phyloP scores from a whole-genome alignment of 2,888 invertebrate species.

The Caenorhabditis panamensis region DNA sequence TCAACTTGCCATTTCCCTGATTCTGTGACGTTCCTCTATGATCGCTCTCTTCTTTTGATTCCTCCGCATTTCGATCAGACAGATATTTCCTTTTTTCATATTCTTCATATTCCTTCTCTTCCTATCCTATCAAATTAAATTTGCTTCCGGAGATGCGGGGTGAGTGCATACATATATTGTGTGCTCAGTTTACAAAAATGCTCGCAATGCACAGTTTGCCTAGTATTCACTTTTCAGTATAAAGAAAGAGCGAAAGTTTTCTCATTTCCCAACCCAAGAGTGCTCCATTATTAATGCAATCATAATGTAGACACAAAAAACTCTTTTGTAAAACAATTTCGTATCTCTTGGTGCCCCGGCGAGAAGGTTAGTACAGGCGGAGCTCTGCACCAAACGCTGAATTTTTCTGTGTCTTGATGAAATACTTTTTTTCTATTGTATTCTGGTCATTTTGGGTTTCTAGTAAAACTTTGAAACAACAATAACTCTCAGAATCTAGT shows the following conservation, averaged over 20 bases:
- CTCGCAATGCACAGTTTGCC: conserved; percentile 15
- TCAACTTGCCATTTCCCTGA: neutral
- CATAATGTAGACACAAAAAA: too few relatives aligned
- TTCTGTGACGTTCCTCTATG: too few relatives aligned
- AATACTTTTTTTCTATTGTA: too few relatives aligned
- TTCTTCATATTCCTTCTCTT: neutral
- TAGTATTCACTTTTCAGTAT: conserved; percentile 2
- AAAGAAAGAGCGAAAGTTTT: neutral
- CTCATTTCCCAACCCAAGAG: neutral
- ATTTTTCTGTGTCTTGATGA: too few relatives aligned
- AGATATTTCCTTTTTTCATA: neutral
- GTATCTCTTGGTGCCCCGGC: too few relatives aligned
- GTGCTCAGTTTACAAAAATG: conserved; percentile 41
- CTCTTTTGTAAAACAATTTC: too few relatives aligned
- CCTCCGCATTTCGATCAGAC: neutral
- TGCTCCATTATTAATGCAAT: neutral
- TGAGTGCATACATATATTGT: conserved; percentile 30
- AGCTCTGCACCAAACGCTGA: neutral
- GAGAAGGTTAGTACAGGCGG: neutral
- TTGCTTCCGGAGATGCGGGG: conserved; percentile 5
- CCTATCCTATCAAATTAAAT: neutral
- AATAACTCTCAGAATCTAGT: too few relatives aligned
- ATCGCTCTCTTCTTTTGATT: too few relatives aligned
- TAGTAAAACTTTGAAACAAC: too few relatives aligned
- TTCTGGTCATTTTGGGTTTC: too few relatives aligned